phyloP scores from a whole-genome alignment of 2,113 vertebrate genomes.

The Edolisoma coerulescens region DNA sequence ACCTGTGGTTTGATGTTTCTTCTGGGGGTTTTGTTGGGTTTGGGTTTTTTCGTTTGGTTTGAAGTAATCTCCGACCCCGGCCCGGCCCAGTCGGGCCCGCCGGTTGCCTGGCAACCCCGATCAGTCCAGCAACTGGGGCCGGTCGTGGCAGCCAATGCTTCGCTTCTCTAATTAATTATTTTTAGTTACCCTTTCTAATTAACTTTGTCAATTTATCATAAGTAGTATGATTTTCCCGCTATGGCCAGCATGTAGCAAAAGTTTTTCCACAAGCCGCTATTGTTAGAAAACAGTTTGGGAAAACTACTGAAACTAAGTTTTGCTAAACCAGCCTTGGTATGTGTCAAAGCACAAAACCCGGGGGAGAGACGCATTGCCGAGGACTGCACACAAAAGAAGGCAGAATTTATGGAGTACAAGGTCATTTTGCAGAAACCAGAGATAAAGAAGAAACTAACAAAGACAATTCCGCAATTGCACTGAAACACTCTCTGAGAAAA shows the following conservation, averaged over 20 bases:
- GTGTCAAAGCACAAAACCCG: not conserved
- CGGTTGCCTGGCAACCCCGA: not conserved
- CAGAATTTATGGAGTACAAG: not conserved
- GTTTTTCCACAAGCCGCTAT: fast-evolving
- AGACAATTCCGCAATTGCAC: not conserved
- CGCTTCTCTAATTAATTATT: no score
- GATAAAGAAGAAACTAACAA: no score
- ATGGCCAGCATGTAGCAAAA: not conserved
- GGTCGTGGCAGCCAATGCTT: fast-evolving
- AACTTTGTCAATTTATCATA: no score
- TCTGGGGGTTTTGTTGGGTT: not conserved
- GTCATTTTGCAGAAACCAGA: fast-evolving
- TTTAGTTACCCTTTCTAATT: not conserved
- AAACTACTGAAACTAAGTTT: not conserved
- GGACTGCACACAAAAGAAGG: not conserved
- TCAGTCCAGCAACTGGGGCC: fast-evolving
- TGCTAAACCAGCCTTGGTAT: not conserved
- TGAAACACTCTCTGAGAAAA: not conserved
- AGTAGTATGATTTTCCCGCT: not conserved
- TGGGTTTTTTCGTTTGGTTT: fast-evolving
- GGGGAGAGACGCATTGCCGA: fast-evolving
- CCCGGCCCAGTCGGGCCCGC: fast-evolving
- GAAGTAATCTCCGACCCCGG: not conserved
- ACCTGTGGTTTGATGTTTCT: not conserved
- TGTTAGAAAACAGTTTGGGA: fast-evolving